Evolutionary conservation across 2,888 invertebrate species (phyloP).

Genomic region (Drosophila helvetica): DNA sequence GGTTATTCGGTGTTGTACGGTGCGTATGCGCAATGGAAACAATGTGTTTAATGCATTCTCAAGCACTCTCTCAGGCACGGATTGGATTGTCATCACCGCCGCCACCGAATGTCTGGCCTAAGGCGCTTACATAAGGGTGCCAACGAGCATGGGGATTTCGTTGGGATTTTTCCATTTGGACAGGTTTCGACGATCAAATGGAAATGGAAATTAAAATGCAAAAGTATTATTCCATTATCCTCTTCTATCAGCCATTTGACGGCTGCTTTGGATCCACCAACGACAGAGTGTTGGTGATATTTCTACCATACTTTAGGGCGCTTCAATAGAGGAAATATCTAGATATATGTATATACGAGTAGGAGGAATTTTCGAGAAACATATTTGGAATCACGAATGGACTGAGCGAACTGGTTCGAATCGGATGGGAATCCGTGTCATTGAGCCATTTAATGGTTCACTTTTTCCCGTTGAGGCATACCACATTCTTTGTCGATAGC

Average conservation of each 20-base stretch:
- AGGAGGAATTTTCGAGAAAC: not conserved
- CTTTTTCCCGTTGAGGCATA: too few species aligned
- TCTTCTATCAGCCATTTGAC: not conserved
- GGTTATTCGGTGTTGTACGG: constrained; percentile 20
- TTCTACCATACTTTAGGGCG: not conserved
- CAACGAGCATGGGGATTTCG: not conserved
- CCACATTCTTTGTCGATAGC: too few species aligned
- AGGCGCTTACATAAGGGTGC: constrained; percentile 15
- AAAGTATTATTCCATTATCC: not conserved
- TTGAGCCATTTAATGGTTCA: too few species aligned
- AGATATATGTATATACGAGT: too few species aligned
- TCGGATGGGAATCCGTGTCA: too few species aligned
- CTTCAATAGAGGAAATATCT: not conserved
- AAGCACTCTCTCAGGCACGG: not conserved
- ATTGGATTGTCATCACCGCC: too few species aligned
- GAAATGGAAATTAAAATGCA: not conserved
- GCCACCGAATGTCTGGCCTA: too few species aligned
- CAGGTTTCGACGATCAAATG: not conserved
- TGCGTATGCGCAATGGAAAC: constrained; percentile 35
- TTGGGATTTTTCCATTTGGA: not conserved
- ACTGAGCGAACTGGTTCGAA: too few species aligned
- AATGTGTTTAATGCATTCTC: constrained; percentile 24
- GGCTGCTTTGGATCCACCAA: not conserved
- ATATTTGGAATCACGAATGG: not conserved
- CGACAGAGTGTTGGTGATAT: not conserved